A percentile compares a stretch with the other conserved stretches of the same genome.
These are phyloP conservation scores for Tadarida brasiliensis DNA, from an alignment of 2,797 vertebrate genomes.

Conservation along the genomic window DNA sequence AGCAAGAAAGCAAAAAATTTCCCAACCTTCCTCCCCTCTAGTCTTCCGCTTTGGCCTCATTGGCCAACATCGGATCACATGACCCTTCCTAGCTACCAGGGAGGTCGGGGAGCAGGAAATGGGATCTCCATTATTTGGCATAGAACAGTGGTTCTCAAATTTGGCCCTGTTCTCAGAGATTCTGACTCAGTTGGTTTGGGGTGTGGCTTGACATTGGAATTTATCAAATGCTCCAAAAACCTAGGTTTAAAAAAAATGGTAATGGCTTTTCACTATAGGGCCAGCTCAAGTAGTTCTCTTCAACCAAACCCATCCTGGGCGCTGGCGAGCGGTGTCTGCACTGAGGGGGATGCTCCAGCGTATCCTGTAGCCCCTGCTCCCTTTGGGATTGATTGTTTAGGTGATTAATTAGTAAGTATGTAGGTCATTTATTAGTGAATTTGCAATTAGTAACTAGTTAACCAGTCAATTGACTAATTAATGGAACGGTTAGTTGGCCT, in stretches of 20 bases:
- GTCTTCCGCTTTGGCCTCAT: not conserved
- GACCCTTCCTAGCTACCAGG: not conserved
- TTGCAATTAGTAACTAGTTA: constrained; percentile 27
- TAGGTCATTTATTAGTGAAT: constrained; percentile 26
- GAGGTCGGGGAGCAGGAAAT: not conserved
- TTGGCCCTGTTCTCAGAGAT: not conserved
- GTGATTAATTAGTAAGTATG: not conserved
- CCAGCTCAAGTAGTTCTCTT: constrained; percentile 1
- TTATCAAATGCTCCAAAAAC: constrained; percentile 60
- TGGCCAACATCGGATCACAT: constrained; percentile 2
- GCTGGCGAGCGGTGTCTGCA: not conserved
- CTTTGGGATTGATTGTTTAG: not conserved
- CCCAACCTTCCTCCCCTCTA: not conserved
- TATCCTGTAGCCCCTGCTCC: not conserved
- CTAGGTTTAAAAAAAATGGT: not conserved
- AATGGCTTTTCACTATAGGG: constrained; percentile 24
- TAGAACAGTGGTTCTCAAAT: not conserved
- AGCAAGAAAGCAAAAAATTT: constrained; percentile 34
- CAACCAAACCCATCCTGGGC: not conserved
- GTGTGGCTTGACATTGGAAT: constrained; percentile 47
- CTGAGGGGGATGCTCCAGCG: not conserved
- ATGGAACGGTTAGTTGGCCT: not conserved
- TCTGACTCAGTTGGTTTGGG: constrained; percentile 48
- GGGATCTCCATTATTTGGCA: not conserved
- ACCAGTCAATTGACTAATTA: not conserved